Evolutionary conservation across 2,888 invertebrate genomes (phyloP), one percentile per base, ranked within the genome.

Genomic region (Drosophila conformis): DNA sequence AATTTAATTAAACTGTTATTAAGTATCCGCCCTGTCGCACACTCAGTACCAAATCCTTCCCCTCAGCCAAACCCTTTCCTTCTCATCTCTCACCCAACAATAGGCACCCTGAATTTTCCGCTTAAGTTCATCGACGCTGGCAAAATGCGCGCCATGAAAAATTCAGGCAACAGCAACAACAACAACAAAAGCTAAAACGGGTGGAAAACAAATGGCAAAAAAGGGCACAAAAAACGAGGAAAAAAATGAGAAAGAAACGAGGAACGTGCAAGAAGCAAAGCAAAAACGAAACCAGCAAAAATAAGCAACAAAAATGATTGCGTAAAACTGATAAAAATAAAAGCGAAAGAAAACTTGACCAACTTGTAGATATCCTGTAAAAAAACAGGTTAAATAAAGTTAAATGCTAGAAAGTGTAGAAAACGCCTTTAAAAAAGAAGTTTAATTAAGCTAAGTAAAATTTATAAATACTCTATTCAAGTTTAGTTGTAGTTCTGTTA

Each of bases 1-100:
- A 75, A 77, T 89, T 84, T 74, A 81, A 83, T 84, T 76, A 78
- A 81, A 83, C 70, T 75, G 71, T 54, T 71, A 79, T 87, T 76
- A 87, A 79, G 87, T 75, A 77, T 73, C 69, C 79, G 87, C 74
- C 82, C 38, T 27, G 69, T 57, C 48, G 66, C 66, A 46, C 62
- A 56, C 42, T 18, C 56, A 36, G 53, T 21, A 46, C 35, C 53
- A 70, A 58, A 69, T 65, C 62, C 60, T 2, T 0, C n/a, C 25
- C 27, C 4, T 10, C 10, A 33, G 33, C 18, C 29, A 25, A 0
- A 0, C n/a, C 35, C 13, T 11, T 2, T 2, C 35, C 27, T 10
- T 8, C 59, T 31, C 38, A 40, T 11, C 48, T 4, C 27, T 13
- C 13, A 18, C 15, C 21, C 58, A 58, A 78, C 73, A 80, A 82